A percentile compares a stretch with the other conserved stretches of the same genome.
Evolutionary conservation across 2,113 vertebrate species (phyloP).

Genomic region (Ciconia boyciana): DNA sequence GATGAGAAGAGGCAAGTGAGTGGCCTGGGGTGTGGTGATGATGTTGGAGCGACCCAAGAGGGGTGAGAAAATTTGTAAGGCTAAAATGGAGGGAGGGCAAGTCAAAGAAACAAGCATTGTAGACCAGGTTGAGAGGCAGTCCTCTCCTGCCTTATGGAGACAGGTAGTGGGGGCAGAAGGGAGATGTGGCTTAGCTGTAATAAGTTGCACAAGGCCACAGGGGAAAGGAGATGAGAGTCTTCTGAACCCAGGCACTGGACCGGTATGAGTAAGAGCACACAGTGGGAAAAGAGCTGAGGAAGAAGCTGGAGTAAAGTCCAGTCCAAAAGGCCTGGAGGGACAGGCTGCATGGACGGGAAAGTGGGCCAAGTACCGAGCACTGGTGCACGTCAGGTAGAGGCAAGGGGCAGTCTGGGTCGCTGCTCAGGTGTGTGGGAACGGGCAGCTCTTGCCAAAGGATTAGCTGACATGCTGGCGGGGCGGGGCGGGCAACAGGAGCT

Average conservation of each 20-base stretch:
- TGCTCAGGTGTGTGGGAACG: conserved; percentile 59
- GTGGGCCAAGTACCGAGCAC: not conserved
- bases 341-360: not conserved
- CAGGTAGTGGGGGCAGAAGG: not conserved
- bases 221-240: not conserved
- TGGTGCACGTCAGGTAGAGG: not conserved
- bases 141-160: not conserved
- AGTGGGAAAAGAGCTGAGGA: not conserved
- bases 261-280: not conserved
- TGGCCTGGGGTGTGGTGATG: not conserved
- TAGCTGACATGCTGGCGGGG: conserved; percentile 14
- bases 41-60: not conserved
- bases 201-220: not conserved
- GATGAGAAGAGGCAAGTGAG: not conserved
- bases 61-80: not conserved
- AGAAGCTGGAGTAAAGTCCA: not conserved
- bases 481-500: conserved; percentile 21
- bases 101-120: not conserved
- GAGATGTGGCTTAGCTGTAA: not conserved
- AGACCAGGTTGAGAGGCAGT: not conserved
- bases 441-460: not conserved
- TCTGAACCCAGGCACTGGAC: not conserved
- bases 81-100: not conserved
- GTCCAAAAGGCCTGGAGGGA: not conserved
- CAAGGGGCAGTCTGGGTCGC: not conserved